Evolutionary conservation across 2,113 vertebrate species (phyloP), one percentile per base, ranked within the genome.

Genomic region (Mandrillus leucophaeus): DNA sequence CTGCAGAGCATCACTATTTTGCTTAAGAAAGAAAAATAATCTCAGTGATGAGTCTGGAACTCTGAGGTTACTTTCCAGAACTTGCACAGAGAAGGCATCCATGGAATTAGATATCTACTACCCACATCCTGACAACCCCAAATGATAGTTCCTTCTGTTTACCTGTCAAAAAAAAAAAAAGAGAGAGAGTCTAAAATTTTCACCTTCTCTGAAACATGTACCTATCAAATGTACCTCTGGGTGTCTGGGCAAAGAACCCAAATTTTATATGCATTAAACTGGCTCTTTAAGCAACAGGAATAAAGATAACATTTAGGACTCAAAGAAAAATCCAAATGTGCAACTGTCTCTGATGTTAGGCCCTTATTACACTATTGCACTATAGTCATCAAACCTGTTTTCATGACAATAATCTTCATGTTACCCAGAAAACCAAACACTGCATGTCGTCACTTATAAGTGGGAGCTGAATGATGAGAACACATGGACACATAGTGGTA

Each of bases 171-270:
- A 72, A 90, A 30, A 61, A 43, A 43, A 52, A 35, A 7, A 7
- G 50, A 52, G 3, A 52, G 50, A 17, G 2, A 17, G 50, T 38
- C 82, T 90, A 91, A 91, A 87, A 83, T 6, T 75, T 73, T 90
- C 72, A 80, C 43, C 48, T 84, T 96, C 75, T 95, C 70, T 80
- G 89, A 97, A 95, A 89, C 57, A 66, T 25, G 30, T 17, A 72
- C 10, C n/a, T 93, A 61, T 96, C 38, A 88, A 76, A 89, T 59
- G 55, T 20, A 38, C 48, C 43, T 80, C 68, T 83, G 76, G 27
- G 43, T 22, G 22, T 73, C 52, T 80, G 38, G 25, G 43, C 76
- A 86, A 96, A 96, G 55, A 90, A 79, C 20, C 14, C 27, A 45
- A 45, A 20, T 66, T 92, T 45, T 85, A 66, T n/a, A 61, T 45